Evolutionary conservation across 2,888 invertebrate genomes (phyloP), one percentile per base, ranked within the genome.

Genomic region (Polietes domitor): DNA sequence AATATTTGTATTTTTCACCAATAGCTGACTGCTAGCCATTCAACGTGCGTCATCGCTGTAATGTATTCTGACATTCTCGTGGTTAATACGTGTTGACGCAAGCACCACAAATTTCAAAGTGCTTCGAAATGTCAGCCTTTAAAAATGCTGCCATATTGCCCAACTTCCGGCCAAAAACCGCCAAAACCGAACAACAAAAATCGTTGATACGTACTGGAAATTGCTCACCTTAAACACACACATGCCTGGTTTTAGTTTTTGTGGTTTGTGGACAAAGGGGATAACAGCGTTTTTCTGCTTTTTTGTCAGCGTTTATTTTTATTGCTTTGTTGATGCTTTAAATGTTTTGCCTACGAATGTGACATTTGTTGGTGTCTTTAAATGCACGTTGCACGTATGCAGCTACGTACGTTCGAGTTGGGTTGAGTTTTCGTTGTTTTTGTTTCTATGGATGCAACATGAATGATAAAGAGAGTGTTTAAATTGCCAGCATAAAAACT

Each of bases 351-450:
- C 61, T 12, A 28, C 24, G 3, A 28, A 17, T 47, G 15, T 47
- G 15, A 12, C 6, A 32, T 6, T 32, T 61, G 24, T 61, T 61
- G 24, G 24, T n/a, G 28, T 28, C n/a, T 61, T 61, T 6, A 61
- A 61, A 61, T 28, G 28, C 61, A 61, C 61, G 61, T 28, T 61
- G 28, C n/a, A 28, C 6, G n/a, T n/a, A n/a, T 61, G n/a, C 1
- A 61, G 1, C 61, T 61, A n/a, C n/a, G 28, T 12, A 24, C n/a
- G n/a, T 55, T 55, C 24, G 21, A 24, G 21, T 24, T 55, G 19
- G 7, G 2, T 55, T 55, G 10, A 47, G 4, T n/a, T n/a, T 61
- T n/a, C n/a, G 61, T n/a, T 61, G 17, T 17, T 26, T 24, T 26
- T 26, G n/a, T 58, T 61, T 5, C 24, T 32, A 28, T 10, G 61